phyloP scores from a whole-genome alignment of 2,113 vertebrate species.

The Corapipo altera region DNA sequence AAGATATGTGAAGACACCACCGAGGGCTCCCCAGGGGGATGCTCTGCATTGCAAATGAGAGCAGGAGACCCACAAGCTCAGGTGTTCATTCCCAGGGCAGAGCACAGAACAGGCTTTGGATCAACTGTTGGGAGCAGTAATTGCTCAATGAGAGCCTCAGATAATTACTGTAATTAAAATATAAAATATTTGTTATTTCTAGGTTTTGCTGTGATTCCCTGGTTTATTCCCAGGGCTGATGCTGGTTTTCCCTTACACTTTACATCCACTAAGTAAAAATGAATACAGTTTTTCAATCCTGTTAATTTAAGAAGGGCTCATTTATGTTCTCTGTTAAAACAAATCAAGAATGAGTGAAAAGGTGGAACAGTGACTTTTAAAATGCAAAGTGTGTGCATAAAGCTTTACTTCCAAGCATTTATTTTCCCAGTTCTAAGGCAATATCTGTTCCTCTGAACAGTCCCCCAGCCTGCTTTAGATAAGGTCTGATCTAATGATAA shows the following conservation, averaged over 20 bases:
- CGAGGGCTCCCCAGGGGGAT: neutral
- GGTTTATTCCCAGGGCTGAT: neutral
- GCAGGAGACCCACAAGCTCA: neutral
- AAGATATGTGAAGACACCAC: too few relatives aligned
- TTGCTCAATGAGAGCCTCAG: neutral
- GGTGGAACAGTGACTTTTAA: neutral
- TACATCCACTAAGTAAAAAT: neutral
- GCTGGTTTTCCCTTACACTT: neutral
- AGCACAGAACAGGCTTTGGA: neutral
- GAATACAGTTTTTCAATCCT: neutral
- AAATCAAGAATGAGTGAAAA: neutral
- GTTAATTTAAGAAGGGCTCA: neutral
- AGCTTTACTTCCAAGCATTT: neutral
- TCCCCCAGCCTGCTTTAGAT: slow-evolving; percentile 8
- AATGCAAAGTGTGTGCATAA: neutral
- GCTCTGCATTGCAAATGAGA: neutral
- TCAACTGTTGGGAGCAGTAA: neutral
- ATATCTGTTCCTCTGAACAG: neutral
- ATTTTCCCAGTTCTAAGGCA: neutral
- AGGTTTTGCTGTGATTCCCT: neutral
- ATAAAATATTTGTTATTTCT: neutral
- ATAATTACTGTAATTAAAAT: neutral
- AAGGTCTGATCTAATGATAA: neutral
- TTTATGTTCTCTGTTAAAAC: neutral
- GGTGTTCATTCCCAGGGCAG: neutral